A percentile compares a stretch with the other conserved stretches of the same genome.
phyloP scores from a whole-genome alignment of 2,797 vertebrate species.

The Macrochelys suwanniensis region DNA sequence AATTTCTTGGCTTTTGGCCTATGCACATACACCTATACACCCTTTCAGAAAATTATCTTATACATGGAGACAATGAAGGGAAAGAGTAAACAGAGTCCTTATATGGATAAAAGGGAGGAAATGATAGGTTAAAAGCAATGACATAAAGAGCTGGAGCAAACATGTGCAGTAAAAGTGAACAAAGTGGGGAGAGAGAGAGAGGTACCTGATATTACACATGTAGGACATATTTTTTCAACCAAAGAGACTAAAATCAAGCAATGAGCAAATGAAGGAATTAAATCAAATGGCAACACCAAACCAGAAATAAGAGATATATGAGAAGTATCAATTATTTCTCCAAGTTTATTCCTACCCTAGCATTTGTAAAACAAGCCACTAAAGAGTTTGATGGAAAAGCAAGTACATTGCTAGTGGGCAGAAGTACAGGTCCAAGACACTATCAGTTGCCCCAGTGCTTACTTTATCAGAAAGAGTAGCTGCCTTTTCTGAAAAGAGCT shows the following conservation, averaged over 20 bases:
- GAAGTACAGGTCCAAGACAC: neutral
- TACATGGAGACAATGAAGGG: neutral
- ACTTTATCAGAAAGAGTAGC: neutral
- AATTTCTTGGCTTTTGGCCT: too few species aligned
- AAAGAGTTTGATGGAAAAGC: neutral
- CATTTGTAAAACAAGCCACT: neutral
- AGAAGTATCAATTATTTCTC: neutral
- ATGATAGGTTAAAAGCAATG: neutral
- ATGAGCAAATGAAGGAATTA: neutral
- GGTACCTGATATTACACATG: neutral
- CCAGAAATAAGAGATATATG: neutral
- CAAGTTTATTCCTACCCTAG: neutral
- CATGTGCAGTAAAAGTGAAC: neutral
- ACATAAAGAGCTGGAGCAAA: neutral
- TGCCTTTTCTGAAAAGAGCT: neutral
- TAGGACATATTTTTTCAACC: neutral
- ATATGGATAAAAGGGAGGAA: neutral
- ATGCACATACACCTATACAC: neutral
- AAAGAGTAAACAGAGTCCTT: neutral
- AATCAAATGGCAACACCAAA: neutral
- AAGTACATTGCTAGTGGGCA: neutral
- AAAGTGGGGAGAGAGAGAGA: neutral
- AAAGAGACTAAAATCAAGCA: neutral
- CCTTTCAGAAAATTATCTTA: neutral
- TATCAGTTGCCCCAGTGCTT: neutral